Evolutionary conservation across 2,888 invertebrate species (phyloP), one percentile per base, ranked within the genome.

Genomic region (Stenichneumon culpator): DNA sequence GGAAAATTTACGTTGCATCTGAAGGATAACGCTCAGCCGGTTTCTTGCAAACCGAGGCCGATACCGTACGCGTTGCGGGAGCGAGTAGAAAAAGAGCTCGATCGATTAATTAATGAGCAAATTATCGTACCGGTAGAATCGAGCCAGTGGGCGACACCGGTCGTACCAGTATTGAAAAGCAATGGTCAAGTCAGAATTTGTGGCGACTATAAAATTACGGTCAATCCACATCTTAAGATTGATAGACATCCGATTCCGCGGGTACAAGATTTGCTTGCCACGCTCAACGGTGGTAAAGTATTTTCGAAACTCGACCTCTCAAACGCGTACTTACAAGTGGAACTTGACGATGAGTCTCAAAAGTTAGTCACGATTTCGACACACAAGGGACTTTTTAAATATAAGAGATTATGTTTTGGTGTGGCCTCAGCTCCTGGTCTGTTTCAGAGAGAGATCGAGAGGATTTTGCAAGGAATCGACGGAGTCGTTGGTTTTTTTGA

Each of bases 221-320:
- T 93, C 16, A 93, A 93, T 86, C 87, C 86, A 4, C 73, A 84
- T 36, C 68, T 91, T 16, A 79, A 83, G 60, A 86, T 89, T 70
- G 88, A 90, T n/a, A 19, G 90, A 77, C 88, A 90, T 78, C 89
- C 89, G 73, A 65, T 89, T 39, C 90, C 89, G 3, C 70, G 83
- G 9, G 82, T 89, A 4, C 86, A 89, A n/a, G 88, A 90, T 68
- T 74, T 91, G 22, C 84, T 89, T 11, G 74, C 80, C 57, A 79
- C n/a, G 22, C 16, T 74, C 25, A 82, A 86, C 72, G 91, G 90
- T 52, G 92, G 92, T 25, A 88, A 82, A 47, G 79, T 89, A 28
- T 94, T 93, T 86, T 87, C 90, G 4, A 93, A 92, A 84, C 84
- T 94, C 7, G 93, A 94, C 84, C 86, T 93, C 9, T 86, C 88